These are phyloP conservation scores for Leucophenga maculata DNA, from an alignment of 2,888 invertebrate genomes.

Conservation along the genomic window DNA sequence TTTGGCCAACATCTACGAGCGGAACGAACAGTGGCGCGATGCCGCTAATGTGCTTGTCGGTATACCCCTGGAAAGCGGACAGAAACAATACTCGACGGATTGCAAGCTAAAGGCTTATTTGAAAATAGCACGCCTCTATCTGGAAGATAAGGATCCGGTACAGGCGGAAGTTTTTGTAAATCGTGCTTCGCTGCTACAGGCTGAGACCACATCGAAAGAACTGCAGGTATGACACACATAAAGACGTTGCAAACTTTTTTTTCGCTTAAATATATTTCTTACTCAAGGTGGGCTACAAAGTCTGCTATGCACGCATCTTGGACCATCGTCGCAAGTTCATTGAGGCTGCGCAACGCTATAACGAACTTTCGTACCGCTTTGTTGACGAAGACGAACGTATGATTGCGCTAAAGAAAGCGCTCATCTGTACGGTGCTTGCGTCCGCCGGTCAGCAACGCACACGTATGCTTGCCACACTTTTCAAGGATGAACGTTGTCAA, in stretches of 20 bases:
- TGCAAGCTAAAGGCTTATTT: conserved; percentile 97
- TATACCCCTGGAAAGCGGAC: conserved; percentile 97
- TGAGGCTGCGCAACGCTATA: conserved; percentile 79
- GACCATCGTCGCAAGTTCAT: conserved; percentile 90
- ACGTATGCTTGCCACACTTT: conserved; percentile 95
- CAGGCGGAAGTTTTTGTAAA: conserved; percentile 98
- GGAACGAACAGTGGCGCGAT: conserved; percentile 94
- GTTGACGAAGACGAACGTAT: conserved; percentile 95
- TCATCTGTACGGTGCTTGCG: conserved; percentile 96
- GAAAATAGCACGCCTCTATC: conserved; percentile 94
- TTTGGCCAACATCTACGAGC: conserved; percentile 94
- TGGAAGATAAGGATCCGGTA: conserved; percentile 96
- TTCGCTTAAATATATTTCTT: not conserved
- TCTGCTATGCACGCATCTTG: conserved; percentile 96
- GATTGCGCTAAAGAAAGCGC: conserved; percentile 94
- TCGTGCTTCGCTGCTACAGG: conserved; percentile 93
- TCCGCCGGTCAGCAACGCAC: conserved; percentile 98
- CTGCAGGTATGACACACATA: conserved; percentile 76
- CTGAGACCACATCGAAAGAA: conserved; percentile 93
- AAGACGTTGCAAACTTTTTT: not conserved
- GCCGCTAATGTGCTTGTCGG: conserved; percentile 96
- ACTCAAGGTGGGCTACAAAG: conserved; percentile 89
- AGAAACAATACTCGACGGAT: conserved; percentile 97
- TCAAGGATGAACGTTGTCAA: conserved; percentile 98
- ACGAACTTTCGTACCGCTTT: conserved; percentile 90